Base-by-base conservation (phyloP, 2,888 invertebrate genomes). In the Trilocha varians region DNA sequence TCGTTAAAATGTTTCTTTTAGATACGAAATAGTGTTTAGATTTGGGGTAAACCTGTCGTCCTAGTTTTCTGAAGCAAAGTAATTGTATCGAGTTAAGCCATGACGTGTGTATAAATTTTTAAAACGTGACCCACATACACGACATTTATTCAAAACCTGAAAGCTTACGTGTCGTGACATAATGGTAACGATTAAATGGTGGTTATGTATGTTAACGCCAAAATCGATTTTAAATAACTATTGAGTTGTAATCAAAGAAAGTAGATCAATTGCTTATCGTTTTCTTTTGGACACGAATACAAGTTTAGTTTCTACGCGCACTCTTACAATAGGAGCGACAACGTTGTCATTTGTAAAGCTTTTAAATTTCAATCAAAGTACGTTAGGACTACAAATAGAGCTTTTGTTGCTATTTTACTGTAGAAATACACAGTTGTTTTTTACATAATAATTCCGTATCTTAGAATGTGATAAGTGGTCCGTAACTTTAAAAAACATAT, bases 91-190 rank as follows among this genome's bases (percentile, higher is more conserved):
- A 25, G 25, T 25, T 25, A 25, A 25, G 11, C 25, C 11, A 5
- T 25, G 25, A 25, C 25, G 25, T 25, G 11, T 25, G 11, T 4
- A n/a, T n/a, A n/a, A n/a, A n/a, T n/a, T n/a, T n/a, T 3, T 2
- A 25, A 25, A 2, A 25, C 25, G 48, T 74, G 69, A 69, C 71
- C 73, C 53, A 71, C 64, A 68, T 69, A 55, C 41, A 44, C 57
- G 47, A 49, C 50, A 53, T 54, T 25, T 59, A 62, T 60, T 54
- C 57, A 56, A 58, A 57, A 57, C 61, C 61, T 68, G 61, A 66
- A 71, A 70, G 59, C 65, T 70, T 70, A 70, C 65, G 63, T 70
- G 71, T 69, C 69, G 62, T 47, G 53, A 56, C 65, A 62, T 62
- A 57, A 44, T 47, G 46, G 25, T 25, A 25, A 40, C 49, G 46